Base-by-base conservation (phyloP, 2,113 vertebrate genomes). In the Saimiri boliviensis region DNA sequence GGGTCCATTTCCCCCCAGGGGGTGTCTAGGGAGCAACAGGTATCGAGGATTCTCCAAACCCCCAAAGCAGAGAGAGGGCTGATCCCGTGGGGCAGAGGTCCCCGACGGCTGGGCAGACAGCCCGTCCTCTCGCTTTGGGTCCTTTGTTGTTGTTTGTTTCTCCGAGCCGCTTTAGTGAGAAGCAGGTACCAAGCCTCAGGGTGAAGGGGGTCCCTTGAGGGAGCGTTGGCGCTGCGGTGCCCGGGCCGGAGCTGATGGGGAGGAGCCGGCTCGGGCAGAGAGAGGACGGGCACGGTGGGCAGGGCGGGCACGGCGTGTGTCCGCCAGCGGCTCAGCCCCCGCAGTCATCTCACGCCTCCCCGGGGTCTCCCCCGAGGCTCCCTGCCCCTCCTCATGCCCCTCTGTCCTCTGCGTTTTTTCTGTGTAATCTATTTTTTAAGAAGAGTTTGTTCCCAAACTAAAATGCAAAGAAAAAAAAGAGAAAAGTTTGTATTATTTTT, bases 401-500 rank as follows among this genome's bases (percentile, higher is more conserved):
- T 86, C 96, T 95, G 97, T 98, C 98, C 98, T 98, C 98, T 96
- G 98, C 98, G 98, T 98, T 98, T 98, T 98, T 98, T 98, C 98
- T 98, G 98, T 98, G 98, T 98, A 98, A 98, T 98, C 98, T 98
- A 99, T 98, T 99, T 98, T 98, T 98, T 98, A 98, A 98, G 95
- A 98, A 99, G 98, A 99, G 98, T 98, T 98, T 98, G 98, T 98
- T 52, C 52, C 52, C 52, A 52, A 52, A 52, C 52, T 52, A 52
- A 52, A 52, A 52, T 52, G 52, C 52, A 52, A 52, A 52, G 52
- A 52, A 52, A 52, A 49, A 52, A 52, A 52, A 52, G 49, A 98
- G 96, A 98, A 99, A 98, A 99, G 98, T 98, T 99, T 98, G 98
- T 98, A 98, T 98, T 99, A 98, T 99, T 99, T 99, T 98, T 99